Evolutionary conservation across 1,140 invertebrate genomes (phyloP).

Genomic region (Bactericera cockerelli): DNA sequence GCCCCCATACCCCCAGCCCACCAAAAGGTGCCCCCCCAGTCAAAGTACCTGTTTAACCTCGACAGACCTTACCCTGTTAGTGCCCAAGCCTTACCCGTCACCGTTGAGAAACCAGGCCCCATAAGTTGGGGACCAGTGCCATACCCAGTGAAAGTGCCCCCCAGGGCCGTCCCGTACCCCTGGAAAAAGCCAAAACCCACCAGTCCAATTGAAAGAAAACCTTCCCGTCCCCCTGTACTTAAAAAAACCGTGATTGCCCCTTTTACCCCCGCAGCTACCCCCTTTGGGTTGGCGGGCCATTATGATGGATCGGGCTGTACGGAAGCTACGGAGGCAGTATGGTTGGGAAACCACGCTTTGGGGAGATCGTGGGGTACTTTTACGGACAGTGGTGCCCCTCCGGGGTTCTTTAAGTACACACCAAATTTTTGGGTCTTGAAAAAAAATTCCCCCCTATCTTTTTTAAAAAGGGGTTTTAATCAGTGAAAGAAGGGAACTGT

Average conservation of each 20-base stretch:
- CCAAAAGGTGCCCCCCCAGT: slow-evolving; percentile 48
- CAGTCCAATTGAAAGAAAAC: slow-evolving; percentile 37
- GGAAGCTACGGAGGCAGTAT: slow-evolving; percentile 20
- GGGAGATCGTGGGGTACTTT: not conserved
- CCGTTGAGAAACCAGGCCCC: slow-evolving; percentile 43
- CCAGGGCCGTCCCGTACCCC: slow-evolving; percentile 41
- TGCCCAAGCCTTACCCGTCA: slow-evolving; percentile 36
- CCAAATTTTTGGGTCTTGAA: no score
- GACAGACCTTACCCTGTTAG: slow-evolving; percentile 42
- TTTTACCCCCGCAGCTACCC: slow-evolving; percentile 23
- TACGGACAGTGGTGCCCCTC: not conserved
- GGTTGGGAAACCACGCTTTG: not conserved
- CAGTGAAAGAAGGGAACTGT: no score
- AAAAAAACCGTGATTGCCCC: slow-evolving; percentile 30
- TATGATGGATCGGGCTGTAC: slow-evolving; percentile 11
- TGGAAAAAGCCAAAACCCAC: slow-evolving; percentile 31
- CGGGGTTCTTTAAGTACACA: not conserved
- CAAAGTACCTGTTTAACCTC: slow-evolving; percentile 47
- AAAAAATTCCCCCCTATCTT: no score
- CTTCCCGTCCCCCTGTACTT: slow-evolving; percentile 44
- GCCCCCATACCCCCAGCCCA: slow-evolving; percentile 30
- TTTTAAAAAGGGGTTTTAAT: no score
- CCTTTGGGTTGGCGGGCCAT: slow-evolving; percentile 17
- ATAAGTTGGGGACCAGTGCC: slow-evolving; percentile 43
- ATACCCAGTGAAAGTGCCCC: slow-evolving; percentile 39